A percentile compares a stretch with the other conserved stretches of the same genome.
Evolutionary conservation across 2,797 vertebrate species (phyloP).

Genomic region (Chlorospingus flavigularis): DNA sequence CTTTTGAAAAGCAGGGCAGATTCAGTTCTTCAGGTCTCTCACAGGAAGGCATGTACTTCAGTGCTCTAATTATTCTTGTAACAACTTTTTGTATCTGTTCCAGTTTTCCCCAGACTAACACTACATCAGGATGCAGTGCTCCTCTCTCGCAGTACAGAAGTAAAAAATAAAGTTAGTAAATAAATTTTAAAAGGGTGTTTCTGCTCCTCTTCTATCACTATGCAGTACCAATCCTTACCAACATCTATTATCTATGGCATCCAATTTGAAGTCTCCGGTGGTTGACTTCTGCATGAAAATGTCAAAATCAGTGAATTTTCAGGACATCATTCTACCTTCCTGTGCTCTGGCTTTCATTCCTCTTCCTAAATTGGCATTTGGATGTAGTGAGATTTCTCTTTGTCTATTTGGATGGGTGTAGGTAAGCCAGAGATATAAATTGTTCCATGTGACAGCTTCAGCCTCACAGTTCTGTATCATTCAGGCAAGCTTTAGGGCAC

Average conservation of each 20-base stretch:
- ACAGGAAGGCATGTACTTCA: neutral
- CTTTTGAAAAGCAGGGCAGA: neutral
- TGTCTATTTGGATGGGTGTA: neutral
- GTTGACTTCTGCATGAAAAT: neutral
- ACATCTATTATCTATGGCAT: neutral
- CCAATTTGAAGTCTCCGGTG: neutral
- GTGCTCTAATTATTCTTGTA: neutral
- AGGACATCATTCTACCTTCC: neutral
- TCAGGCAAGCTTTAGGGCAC: neutral
- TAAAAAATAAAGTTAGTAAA: neutral
- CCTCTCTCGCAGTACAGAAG: neutral
- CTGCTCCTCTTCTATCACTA: neutral
- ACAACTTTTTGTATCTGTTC: neutral
- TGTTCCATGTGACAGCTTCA: neutral
- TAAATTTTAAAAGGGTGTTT: neutral
- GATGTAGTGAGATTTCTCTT: neutral
- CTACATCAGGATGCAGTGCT: neutral
- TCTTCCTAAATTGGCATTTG: neutral
- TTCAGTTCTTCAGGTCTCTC: neutral
- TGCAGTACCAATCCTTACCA: neutral
- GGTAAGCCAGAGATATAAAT: neutral
- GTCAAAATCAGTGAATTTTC: neutral
- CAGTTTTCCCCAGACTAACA: neutral
- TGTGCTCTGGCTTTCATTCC: neutral
- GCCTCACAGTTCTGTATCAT: neutral